phyloP scores from a whole-genome alignment of 2,113 vertebrate species.

The Nycticorax nycticorax region DNA sequence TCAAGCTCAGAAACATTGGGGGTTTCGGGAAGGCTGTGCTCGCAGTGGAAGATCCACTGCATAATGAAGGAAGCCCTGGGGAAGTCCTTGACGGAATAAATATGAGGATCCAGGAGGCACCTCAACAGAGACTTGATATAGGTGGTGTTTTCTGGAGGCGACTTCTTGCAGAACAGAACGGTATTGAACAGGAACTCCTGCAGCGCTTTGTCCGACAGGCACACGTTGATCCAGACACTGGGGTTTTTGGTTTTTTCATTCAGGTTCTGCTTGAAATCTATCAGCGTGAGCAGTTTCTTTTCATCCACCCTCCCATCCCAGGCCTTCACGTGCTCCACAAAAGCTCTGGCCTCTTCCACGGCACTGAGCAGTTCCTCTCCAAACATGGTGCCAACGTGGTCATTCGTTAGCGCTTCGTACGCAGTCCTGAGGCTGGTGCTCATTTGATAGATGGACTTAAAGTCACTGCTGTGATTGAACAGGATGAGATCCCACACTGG shows the following conservation, averaged over 20 bases:
- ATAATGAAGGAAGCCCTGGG: constrained; percentile 26
- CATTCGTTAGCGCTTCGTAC: neutral
- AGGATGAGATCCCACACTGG: constrained; percentile 71
- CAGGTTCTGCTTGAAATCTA: constrained; percentile 37
- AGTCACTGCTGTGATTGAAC: constrained; percentile 43
- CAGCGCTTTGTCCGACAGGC: constrained; percentile 49
- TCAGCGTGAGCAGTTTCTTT: neutral
- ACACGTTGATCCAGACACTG: constrained; percentile 47
- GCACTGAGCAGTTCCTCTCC: constrained; percentile 6
- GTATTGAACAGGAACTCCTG: constrained; percentile 58
- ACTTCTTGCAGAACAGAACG: neutral
- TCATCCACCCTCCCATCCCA: constrained; percentile 22
- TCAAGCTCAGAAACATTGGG: neutral
- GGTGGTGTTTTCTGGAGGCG: neutral
- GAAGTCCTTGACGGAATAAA: constrained; percentile 58
- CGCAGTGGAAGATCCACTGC: constrained; percentile 42
- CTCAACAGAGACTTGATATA: constrained; percentile 38
- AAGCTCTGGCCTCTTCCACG: neutral
- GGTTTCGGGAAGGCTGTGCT: fast-evolving
- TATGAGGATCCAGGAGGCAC: constrained; percentile 50
- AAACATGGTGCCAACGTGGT: neutral
- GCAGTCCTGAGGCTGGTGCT: neutral
- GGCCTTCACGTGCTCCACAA: neutral
- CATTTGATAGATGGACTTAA: neutral
- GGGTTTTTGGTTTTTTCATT: neutral